Evolutionary conservation across 2,888 invertebrate genomes (phyloP).

Genomic region (Heteromurus nitidus): DNA sequence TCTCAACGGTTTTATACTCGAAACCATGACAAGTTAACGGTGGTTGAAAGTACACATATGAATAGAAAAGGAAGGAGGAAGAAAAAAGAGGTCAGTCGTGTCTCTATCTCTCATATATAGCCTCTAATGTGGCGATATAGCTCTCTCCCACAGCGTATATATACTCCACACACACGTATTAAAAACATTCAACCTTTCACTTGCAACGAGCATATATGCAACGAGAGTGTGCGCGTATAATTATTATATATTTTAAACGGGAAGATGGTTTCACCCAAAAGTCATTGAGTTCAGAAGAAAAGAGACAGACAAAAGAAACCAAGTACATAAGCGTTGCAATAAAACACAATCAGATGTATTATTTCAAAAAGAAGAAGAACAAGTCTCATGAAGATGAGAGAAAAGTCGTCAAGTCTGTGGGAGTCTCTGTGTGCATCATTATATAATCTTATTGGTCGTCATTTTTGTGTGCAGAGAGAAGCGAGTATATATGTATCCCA

Average conservation of each 20-base stretch:
- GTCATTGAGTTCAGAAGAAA: no score
- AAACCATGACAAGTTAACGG: not conserved
- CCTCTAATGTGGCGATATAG: not conserved
- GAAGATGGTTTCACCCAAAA: not conserved
- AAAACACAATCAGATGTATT: no score
- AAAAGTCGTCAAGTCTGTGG: not conserved
- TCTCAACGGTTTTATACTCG: not conserved
- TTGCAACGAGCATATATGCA: not conserved
- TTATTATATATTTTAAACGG: no score
- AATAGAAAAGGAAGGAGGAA: not conserved
- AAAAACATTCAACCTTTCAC: no score
- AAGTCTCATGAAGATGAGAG: no score
- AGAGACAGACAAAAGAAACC: not conserved
- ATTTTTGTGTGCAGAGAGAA: no score
- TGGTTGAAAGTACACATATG: not conserved
- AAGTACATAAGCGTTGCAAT: not conserved
- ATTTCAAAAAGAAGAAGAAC: no score
- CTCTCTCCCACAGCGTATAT: not conserved
- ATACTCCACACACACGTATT: no score
- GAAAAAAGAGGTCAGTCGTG: not conserved
- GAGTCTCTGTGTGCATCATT: not conserved
- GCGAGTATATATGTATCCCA: no score
- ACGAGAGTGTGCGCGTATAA: no score
- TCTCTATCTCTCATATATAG: not conserved
- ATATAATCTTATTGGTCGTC: not conserved